These are phyloP conservation scores for Chaetodon trifasciatus DNA, from an alignment of 2,797 vertebrate genomes.

Conservation along the genomic window DNA sequence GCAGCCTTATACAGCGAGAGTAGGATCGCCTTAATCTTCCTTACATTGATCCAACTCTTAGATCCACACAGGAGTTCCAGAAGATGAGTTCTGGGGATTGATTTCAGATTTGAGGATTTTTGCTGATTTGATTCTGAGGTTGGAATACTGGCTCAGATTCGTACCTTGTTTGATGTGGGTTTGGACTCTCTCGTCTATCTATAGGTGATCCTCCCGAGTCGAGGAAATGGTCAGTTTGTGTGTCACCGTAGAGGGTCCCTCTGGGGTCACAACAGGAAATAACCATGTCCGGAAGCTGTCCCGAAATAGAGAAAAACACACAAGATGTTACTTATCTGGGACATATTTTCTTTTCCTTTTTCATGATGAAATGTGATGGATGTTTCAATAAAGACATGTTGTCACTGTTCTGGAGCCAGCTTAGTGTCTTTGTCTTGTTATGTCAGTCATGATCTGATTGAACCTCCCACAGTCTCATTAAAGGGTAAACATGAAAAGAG, in stretches of 20 bases:
- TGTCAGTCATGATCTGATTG: constrained; percentile 70
- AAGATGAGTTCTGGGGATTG: constrained; percentile 58
- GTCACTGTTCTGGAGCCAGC: constrained; percentile 55
- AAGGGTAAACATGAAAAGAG: constrained; percentile 76
- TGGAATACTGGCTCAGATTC: constrained; percentile 31
- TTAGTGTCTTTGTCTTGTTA: constrained; percentile 61
- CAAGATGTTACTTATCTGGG: constrained; percentile 53
- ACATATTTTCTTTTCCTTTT: constrained; percentile 38
- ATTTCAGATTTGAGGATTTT: constrained; percentile 66
- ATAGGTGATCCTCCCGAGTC: constrained; percentile 33
- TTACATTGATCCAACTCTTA: constrained; percentile 59
- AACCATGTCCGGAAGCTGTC: constrained; percentile 59
- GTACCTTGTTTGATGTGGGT: constrained; percentile 60
- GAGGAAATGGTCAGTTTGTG: constrained; percentile 53
- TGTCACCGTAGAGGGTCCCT: constrained; percentile 45
- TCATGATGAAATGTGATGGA: constrained; percentile 63
- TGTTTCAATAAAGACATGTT: constrained; percentile 78
- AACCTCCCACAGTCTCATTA: constrained; percentile 68
- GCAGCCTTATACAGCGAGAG: constrained; percentile 37
- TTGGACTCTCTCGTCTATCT: constrained; percentile 41
- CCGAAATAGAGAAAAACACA: constrained; percentile 35
- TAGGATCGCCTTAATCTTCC: constrained; percentile 62
- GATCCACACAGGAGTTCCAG: constrained; percentile 55
- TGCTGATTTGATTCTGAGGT: constrained; percentile 53
- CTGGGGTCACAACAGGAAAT: constrained; percentile 62